Evolutionary conservation across 2,113 vertebrate species (phyloP).

Genomic region (Malurus melanocephalus): DNA sequence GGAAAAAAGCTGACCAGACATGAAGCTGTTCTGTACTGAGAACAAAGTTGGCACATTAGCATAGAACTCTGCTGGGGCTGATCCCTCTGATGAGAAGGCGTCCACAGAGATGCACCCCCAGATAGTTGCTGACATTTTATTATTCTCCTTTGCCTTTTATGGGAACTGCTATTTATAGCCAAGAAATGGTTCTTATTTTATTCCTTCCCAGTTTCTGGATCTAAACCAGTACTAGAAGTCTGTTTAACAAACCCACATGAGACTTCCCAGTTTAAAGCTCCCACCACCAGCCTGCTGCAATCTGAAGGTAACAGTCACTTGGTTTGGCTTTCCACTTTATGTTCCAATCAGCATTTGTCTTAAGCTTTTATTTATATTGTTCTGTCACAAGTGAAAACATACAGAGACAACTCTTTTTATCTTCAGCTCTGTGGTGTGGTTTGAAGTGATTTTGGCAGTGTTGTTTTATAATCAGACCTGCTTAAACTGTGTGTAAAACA

Average conservation of each 20-base stretch:
- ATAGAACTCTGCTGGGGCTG: neutral
- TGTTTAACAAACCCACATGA: neutral
- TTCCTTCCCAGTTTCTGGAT: neutral
- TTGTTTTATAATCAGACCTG: neutral
- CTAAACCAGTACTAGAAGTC: neutral
- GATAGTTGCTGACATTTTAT: neutral
- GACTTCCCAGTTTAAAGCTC: neutral
- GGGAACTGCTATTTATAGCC: neutral
- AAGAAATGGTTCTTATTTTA: neutral
- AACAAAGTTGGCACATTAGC: neutral
- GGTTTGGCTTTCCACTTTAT: neutral
- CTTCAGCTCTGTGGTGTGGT: neutral
- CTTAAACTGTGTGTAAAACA: neutral
- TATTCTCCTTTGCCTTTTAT: neutral
- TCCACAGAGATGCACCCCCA: neutral
- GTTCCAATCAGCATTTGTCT: neutral
- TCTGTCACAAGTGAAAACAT: neutral
- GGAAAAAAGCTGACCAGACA: neutral
- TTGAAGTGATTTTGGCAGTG: neutral
- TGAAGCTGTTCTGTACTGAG: neutral
- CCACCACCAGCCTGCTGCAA: neutral
- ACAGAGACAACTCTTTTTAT: neutral
- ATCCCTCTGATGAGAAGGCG: neutral
- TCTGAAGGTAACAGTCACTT: neutral
- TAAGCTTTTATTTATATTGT: slow-evolving; percentile 1